phyloP scores from a whole-genome alignment of 2,797 vertebrate genomes.

The Lithobates pipiens region DNA sequence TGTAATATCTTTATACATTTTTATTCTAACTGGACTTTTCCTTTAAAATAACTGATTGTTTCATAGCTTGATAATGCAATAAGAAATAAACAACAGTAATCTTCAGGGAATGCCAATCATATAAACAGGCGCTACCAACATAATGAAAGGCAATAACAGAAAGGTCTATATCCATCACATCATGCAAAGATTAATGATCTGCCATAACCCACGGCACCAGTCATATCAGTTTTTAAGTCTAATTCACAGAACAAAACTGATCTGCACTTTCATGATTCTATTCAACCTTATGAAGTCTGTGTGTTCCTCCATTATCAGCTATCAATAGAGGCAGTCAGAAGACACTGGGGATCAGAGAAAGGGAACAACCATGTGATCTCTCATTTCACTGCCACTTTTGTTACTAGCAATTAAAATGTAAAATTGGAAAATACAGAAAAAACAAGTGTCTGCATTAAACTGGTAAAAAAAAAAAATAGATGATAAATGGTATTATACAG shows the following conservation, averaged over 20 bases:
- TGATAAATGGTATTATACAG: too few relatives aligned
- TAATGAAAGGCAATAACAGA: too few relatives aligned
- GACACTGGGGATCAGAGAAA: neutral
- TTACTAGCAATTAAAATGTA: neutral
- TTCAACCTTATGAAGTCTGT: neutral
- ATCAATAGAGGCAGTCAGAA: too few relatives aligned
- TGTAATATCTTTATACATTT: too few relatives aligned
- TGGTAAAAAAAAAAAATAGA: too few relatives aligned
- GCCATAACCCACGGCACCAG: neutral
- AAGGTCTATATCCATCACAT: neutral
- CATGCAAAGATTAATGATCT: neutral
- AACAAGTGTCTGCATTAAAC: too few relatives aligned
- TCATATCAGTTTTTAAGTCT: neutral
- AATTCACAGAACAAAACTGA: neutral
- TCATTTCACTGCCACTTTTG: neutral
- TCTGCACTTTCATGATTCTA: neutral
- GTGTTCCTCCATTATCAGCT: neutral
- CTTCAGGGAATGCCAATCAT: neutral
- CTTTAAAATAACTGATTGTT: too few relatives aligned
- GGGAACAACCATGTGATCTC: neutral
- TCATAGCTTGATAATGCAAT: too few relatives aligned
- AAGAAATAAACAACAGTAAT: neutral
- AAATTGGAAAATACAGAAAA: neutral
- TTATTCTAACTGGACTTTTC: too few relatives aligned
- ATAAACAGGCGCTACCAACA: neutral